A percentile compares a stretch with the other conserved stretches of the same genome.
These are phyloP conservation scores for Mamestra brassicae DNA, from an alignment of 2,888 invertebrate species.

Conservation along the genomic window DNA sequence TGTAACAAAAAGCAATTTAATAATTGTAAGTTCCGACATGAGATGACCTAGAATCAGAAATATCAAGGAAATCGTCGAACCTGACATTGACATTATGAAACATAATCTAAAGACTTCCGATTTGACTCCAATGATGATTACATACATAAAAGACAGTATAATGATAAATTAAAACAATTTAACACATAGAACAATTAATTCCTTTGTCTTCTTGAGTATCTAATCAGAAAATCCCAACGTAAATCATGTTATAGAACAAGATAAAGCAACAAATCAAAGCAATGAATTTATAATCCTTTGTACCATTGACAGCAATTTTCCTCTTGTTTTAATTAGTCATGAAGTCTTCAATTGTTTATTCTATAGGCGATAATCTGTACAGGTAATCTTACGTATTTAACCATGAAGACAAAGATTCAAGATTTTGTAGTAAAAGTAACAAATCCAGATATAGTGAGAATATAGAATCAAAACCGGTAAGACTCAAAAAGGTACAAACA, in stretches of 20 bases:
- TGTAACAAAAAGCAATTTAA: not conserved
- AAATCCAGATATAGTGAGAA: no score
- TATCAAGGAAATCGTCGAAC: conserved; percentile 14
- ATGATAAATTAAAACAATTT: conserved; percentile 1
- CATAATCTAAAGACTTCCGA: conserved; percentile 24
- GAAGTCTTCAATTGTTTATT: conserved; percentile 18
- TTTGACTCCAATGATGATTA: not conserved
- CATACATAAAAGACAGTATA: not conserved
- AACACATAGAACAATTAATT: not conserved
- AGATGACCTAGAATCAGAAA: conserved; percentile 20
- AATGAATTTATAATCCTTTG: conserved; percentile 22
- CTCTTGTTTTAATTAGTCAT: conserved; percentile 13
- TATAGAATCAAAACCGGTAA: not conserved
- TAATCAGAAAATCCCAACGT: conserved; percentile 12
- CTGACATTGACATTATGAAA: conserved; percentile 45
- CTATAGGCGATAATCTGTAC: conserved; percentile 13
- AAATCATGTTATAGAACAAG: conserved; percentile 11
- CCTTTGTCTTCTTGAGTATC: conserved; percentile 4
- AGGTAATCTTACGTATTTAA: not conserved
- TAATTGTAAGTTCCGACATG: conserved; percentile 6
- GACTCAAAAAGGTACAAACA: not conserved
- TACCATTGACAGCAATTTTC: conserved; percentile 26
- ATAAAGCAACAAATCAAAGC: conserved; percentile 7
- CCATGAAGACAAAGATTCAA: conserved; percentile 1
- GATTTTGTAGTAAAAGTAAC: not conserved